Percentiles rank a stretch among this genome's conserved stretches.
phyloP scores from a whole-genome alignment of 2,888 invertebrate genomes.

The Rhodophaea formosa region DNA sequence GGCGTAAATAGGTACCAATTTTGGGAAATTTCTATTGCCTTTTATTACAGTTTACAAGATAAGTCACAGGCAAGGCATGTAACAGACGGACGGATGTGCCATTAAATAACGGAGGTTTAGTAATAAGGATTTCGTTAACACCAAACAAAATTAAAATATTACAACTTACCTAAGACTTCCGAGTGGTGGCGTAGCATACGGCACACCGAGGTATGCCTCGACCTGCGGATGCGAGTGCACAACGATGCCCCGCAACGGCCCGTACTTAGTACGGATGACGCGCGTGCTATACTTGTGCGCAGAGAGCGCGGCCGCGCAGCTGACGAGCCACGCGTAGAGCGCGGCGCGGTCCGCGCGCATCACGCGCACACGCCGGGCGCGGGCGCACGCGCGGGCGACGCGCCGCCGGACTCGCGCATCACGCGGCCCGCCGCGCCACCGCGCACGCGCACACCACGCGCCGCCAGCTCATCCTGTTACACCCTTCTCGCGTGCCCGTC shows the following conservation, averaged over 20 bases:
- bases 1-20: no score
- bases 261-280: constrained; percentile 94
- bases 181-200: constrained; percentile 95
- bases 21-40: no score
- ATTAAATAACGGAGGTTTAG: no score
- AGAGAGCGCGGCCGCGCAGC: constrained; percentile 78
- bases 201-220: constrained; percentile 95
- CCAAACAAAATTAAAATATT: no score
- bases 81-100: no score
- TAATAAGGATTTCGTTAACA: no score
- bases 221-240: constrained; percentile 90
- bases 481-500: constrained; percentile 57
- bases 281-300: constrained; percentile 90
- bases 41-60: no score
- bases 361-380: constrained; percentile 62
- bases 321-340: constrained; percentile 80
- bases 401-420: constrained; percentile 58
- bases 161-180: constrained; percentile 88
- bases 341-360: constrained; percentile 78
- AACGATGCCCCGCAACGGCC: constrained; percentile 91
- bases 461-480: constrained; percentile 55
- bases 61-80: no score
- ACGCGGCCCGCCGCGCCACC: constrained; percentile 52
- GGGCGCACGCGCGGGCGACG: constrained; percentile 54
- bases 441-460: constrained; percentile 48